Evolutionary conservation across 2,888 invertebrate genomes (phyloP), one percentile per base, ranked within the genome.

Genomic region (Arge pagana): DNA sequence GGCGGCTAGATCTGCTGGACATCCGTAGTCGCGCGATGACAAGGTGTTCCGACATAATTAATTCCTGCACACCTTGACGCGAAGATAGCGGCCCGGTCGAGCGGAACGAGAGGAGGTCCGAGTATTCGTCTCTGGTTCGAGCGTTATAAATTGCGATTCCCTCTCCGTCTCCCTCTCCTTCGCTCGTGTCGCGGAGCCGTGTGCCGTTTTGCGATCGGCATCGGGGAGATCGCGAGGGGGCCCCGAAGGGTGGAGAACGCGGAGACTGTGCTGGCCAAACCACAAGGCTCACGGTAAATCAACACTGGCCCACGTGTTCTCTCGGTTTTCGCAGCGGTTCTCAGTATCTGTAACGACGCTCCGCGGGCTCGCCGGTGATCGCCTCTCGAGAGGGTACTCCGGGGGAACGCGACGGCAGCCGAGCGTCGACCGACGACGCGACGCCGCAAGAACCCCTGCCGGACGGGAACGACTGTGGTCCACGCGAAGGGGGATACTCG

Each of bases 121-220:
- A 42, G 21, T 50, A 13, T 45, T 11, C 51, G 40, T 54, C 40
- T 54, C 52, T 54, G 39, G 52, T 52, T 6, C 19, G 21, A n/a
- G 19, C 13, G 51, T 33, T 52, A 45, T 30, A 51, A 54, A 54
- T 54, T 39, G 54, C 40, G 40, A 54, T 52, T 52, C 51, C 52
- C 19, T n/a, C 42, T 28, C 28, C n/a, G 7, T 28, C n/a, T 10
- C n/a, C n/a, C n/a, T 28, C 28, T 28, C 28, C 28, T 28, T 7
- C 28, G 28, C 7, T 8, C 28, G 7, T 28, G 7, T 11, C 26
- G 42, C 36, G 4, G 42, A 24, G 42, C 21, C 15, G 11, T 15
- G n/a, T 13, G 36, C 58, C 66, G 74, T 79, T 80, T 77, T 78
- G 77, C 79, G 78, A 78, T 55, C 36, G 28, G 23, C 16, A 36